Evolutionary conservation across 2,888 invertebrate genomes (phyloP).

Genomic region (Ariolimax columbianus): DNA sequence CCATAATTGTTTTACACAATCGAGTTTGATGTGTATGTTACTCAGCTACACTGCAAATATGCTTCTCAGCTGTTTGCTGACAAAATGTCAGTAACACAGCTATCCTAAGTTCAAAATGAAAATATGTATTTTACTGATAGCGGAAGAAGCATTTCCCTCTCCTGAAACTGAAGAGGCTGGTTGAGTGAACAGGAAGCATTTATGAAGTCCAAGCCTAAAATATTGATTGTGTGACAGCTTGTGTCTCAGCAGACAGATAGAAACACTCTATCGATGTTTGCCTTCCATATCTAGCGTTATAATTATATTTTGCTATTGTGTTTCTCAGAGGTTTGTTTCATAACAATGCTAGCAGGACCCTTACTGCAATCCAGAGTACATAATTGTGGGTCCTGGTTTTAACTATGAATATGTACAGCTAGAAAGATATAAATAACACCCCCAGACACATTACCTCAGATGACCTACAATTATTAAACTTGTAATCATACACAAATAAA

Average conservation of each 20-base stretch:
- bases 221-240: conserved; percentile 6
- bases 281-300: neutral
- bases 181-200: neutral
- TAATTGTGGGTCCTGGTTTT: neutral
- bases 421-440: too few relatives aligned
- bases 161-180: neutral
- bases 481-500: too few relatives aligned
- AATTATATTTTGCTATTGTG: neutral
- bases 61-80: too few relatives aligned
- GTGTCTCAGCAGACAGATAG: neutral
- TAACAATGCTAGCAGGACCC: neutral
- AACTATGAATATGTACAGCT: too few relatives aligned
- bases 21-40: neutral
- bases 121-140: too few relatives aligned
- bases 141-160: neutral
- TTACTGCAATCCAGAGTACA: neutral
- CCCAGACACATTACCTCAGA: too few relatives aligned
- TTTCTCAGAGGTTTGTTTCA: neutral
- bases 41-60: too few relatives aligned
- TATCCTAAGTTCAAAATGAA: too few relatives aligned
- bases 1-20: neutral
- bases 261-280: neutral
- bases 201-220: neutral
- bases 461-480: too few relatives aligned
- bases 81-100: too few relatives aligned